Evolutionary conservation across 2,113 vertebrate genomes (phyloP), one percentile per base, ranked within the genome.

Genomic region (Pluvianellus socialis): DNA sequence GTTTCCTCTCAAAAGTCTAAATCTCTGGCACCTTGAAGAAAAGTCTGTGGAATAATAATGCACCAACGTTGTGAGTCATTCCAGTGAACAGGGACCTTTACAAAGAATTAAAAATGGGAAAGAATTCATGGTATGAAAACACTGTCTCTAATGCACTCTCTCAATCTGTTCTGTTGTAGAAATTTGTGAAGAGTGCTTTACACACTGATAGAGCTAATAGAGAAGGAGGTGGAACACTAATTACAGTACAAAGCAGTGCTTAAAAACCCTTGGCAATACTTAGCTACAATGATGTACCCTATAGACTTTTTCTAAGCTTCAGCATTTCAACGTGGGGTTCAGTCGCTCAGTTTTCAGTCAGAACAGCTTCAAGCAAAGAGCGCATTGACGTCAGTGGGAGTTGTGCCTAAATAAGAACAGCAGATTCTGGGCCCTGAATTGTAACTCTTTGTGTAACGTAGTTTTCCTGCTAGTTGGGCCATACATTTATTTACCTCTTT

Each of bases 231-330:
- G 61, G 61, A 91, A 79, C 88, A 40, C 62, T 86, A 95, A 95
- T 93, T 90, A 93, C 67, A 67, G 88, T 47, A 89, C 72, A 86
- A 80, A 92, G 67, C 67, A 86, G 72, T 71, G 33, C 47, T 92
- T 86, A 62, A 83, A 86, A 53, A 14, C 52, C 72, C 58, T 72
- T 79, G 76, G 72, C 50, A 83, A 75, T 79, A 55, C 49, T 66
- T 55, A 75, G 47, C 56, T 79, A 30, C 45, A 40, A 14, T 86
- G 62, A 89, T 71, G 67, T 47, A 33, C 67, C 67, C 52, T 63
- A 10, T 49, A 71, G 72, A 53, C 47, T 47, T 82, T 72, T 85
- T 59, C 33, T 28, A 12, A 59, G 47, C 52, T 95, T 76, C 65
- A 84, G 23, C 32, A 24, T 86, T 89, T 88, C 76, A 47, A 3